Percentiles rank a stretch among this genome's conserved stretches.
Conservation (phyloP, 2,797 vertebrate genomes). For the Sebastes steindachneri region DNA sequence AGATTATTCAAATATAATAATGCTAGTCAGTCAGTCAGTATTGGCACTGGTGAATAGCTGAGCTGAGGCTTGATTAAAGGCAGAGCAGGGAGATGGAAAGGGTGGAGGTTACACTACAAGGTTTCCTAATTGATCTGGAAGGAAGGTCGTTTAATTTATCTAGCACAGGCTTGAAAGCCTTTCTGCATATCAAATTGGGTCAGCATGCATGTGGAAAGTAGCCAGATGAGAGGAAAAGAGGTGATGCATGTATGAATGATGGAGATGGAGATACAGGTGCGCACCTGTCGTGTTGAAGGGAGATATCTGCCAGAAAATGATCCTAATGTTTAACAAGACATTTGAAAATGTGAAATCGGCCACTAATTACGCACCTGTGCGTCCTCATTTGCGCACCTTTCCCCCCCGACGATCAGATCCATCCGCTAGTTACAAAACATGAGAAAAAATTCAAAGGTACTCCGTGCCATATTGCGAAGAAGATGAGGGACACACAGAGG, state of each 20-base stretch:
- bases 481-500: conserved; percentile 86
- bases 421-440: neutral
- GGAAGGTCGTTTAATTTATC: conserved; percentile 54
- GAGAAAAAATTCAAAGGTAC: conserved; percentile 47
- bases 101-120: conserved; percentile 20
- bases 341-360: neutral
- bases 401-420: neutral
- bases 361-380: conserved; percentile 20
- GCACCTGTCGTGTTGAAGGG: conserved; percentile 18
- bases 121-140: conserved; percentile 58
- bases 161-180: neutral
- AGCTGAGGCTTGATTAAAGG: conserved; percentile 51
- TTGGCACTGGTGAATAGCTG: conserved; percentile 26
- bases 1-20: conserved; percentile 70
- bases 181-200: conserved; percentile 39
- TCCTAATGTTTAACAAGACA: neutral
- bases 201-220: neutral
- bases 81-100: conserved; percentile 23
- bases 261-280: conserved; percentile 34
- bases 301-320: neutral
- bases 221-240: neutral
- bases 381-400: neutral
- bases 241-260: neutral
- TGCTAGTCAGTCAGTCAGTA: conserved; percentile 45
- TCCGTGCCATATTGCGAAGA: conserved; percentile 88